Evolutionary conservation across 1,140 invertebrate species (phyloP).

Genomic region (Brachionus calyciflorus): DNA sequence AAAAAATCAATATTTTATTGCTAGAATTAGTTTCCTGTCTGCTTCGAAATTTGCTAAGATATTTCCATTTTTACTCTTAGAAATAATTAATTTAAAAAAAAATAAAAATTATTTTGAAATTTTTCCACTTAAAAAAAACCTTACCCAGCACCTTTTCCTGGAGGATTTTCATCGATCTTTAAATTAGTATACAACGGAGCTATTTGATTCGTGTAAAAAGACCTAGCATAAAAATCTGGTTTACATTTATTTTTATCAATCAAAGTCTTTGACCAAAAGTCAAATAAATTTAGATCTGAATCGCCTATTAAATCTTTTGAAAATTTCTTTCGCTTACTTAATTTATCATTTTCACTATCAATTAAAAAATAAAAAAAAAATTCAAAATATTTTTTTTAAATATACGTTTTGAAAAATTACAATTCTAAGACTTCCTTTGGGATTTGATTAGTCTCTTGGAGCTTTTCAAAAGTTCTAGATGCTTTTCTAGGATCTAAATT

Average conservation of each 20-base stretch:
- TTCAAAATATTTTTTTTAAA: too few species aligned
- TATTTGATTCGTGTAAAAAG: constrained; percentile 18
- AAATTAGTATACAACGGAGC: constrained; percentile 45
- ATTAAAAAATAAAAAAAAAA: too few species aligned
- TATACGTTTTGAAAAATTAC: too few species aligned
- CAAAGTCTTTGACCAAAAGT: constrained; percentile 11
- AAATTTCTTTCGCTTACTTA: constrained; percentile 27
- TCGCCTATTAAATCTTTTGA: background rate
- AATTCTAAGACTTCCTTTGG: constrained; percentile 17
- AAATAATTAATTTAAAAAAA: too few species aligned
- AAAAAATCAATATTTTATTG: constrained; percentile 23
- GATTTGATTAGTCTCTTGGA: background rate
- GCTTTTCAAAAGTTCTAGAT: constrained; percentile 9
- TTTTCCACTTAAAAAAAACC: too few species aligned
- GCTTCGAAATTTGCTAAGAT: background rate
- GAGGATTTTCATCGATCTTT: constrained; percentile 1
- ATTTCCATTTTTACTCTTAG: constrained; percentile 36
- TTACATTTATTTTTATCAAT: constrained; percentile 2
- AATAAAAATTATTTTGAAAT: too few species aligned
- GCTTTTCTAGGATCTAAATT: constrained; percentile 23
- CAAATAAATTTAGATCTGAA: constrained; percentile 10
- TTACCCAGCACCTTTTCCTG: constrained; percentile 7
- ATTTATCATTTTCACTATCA: constrained; percentile 40
- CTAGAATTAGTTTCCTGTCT: too few species aligned
- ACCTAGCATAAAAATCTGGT: constrained; percentile 25